phyloP scores from a whole-genome alignment of 2,113 vertebrate species.

The Setophaga coronata region DNA sequence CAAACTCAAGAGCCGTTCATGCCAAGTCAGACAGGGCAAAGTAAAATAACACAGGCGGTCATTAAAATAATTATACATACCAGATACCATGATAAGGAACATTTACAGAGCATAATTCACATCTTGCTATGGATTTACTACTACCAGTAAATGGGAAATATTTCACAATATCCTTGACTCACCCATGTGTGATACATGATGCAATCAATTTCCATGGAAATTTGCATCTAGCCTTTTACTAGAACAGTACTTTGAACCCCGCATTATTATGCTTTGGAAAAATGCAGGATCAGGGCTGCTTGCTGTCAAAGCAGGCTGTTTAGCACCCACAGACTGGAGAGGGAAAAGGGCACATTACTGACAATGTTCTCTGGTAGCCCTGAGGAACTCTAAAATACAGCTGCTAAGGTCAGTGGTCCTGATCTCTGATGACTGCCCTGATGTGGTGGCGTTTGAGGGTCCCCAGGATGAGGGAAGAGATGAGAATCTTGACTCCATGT shows the following conservation, averaged over 20 bases:
- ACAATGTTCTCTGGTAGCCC: not conserved
- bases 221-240: not conserved
- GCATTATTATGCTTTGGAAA: not conserved
- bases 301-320: not conserved
- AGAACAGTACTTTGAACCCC: not conserved
- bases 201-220: not conserved
- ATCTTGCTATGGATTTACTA: not conserved
- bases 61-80: not conserved
- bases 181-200: not conserved
- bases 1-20: not conserved
- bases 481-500: too few species aligned
- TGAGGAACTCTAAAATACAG: not conserved
- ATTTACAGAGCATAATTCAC: not conserved
- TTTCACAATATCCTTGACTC: constrained; percentile 16
- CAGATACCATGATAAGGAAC: not conserved
- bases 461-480: too few species aligned
- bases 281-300: not conserved
- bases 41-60: not conserved
- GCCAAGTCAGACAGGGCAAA: not conserved
- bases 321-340: not conserved
- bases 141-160: not conserved
- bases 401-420: not conserved
- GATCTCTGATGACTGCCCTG: not conserved
- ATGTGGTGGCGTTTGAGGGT: too few species aligned
- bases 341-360: not conserved